Evolutionary conservation across 2,888 invertebrate species (phyloP).

Genomic region (Dynastes maya): DNA sequence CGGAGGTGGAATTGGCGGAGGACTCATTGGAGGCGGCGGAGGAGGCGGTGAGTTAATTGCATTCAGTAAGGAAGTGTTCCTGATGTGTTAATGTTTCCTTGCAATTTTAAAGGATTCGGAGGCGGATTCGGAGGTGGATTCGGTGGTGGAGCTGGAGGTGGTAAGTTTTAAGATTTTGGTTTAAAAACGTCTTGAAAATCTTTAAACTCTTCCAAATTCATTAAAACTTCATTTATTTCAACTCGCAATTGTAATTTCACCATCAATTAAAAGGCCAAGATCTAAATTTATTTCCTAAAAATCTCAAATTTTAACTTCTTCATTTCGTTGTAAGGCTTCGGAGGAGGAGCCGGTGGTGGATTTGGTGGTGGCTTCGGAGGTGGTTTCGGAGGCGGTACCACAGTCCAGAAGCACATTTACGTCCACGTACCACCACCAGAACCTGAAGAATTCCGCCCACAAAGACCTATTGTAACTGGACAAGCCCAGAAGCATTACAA

Average conservation of each 20-base stretch:
- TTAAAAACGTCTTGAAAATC: conserved; percentile 57
- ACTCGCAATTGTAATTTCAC: no score
- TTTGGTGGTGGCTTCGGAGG: conserved; percentile 72
- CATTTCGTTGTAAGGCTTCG: conserved; percentile 45
- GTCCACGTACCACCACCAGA: conserved; percentile 93
- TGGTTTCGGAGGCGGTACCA: conserved; percentile 71
- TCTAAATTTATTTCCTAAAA: no score
- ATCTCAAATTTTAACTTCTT: no score
- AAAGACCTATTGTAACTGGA: conserved; percentile 79
- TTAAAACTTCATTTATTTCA: no score
- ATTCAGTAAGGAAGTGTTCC: background rate
- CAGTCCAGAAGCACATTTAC: conserved; percentile 88
- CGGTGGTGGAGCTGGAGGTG: conserved; percentile 53
- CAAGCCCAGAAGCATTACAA: conserved; percentile 92
- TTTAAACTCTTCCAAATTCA: conserved; percentile 56
- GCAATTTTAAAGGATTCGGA: conserved; percentile 50
- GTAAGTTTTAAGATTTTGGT: conserved; percentile 53
- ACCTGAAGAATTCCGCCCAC: conserved; percentile 80
- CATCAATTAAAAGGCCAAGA: no score
- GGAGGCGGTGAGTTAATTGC: conserved; percentile 43
- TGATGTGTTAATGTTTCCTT: background rate
- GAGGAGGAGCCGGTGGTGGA: conserved; percentile 61
- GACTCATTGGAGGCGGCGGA: conserved; percentile 54
- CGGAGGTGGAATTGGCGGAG: conserved; percentile 55
- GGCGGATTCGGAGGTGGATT: conserved; percentile 59